Conservation (phyloP, 2,113 vertebrate genomes). For the Myrmophylax atrothorax region DNA sequence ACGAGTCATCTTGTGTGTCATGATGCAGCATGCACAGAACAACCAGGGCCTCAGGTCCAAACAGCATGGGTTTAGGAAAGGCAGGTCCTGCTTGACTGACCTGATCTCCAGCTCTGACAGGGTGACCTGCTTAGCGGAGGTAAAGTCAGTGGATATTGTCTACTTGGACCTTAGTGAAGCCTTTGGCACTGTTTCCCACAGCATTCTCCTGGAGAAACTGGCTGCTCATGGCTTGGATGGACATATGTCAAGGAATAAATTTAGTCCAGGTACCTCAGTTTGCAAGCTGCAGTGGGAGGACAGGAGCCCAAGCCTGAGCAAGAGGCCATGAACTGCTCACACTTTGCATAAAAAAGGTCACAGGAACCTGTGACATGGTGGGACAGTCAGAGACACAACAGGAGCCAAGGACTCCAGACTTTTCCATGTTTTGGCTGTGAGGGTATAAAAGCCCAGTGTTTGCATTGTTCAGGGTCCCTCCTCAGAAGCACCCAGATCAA, state of each 20-base stretch:
- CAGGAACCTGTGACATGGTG: neutral
- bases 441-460: neutral
- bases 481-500: neutral
- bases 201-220: neutral
- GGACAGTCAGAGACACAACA: neutral
- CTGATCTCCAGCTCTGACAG: too few species aligned
- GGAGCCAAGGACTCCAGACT: neutral
- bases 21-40: rapidly evolving
- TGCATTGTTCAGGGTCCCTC: neutral
- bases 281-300: neutral
- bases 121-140: too few species aligned
- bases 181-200: too few species aligned
- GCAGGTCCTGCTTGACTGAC: too few species aligned
- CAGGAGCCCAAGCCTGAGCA: neutral
- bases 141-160: too few species aligned
- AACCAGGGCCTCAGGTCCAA: neutral
- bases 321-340: neutral
- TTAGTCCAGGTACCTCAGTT: neutral
- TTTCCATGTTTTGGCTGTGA: rapidly evolving
- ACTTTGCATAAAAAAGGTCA: neutral
- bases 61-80: neutral
- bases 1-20: neutral
- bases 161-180: too few species aligned
- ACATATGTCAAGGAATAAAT: neutral
- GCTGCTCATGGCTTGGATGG: neutral